Conservation (phyloP, 2,797 vertebrate genomes). For the Coreius guichenoti region DNA sequence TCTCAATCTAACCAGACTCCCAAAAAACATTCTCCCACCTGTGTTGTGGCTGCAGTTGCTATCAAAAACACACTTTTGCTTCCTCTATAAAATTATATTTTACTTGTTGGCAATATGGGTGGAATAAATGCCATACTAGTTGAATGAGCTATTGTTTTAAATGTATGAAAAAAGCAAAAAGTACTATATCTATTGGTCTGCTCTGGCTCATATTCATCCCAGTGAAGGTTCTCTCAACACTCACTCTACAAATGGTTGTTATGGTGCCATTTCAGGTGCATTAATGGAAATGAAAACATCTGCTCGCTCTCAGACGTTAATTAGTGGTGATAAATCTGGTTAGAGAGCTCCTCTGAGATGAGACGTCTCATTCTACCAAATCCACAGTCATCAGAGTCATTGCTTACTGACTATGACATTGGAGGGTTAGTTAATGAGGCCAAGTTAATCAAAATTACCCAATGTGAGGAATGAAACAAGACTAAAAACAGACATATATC, state of each 20-base stretch:
- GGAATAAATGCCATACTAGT: neutral
- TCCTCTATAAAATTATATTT: neutral
- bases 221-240: conserved; percentile 1
- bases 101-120: neutral
- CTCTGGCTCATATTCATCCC: neutral
- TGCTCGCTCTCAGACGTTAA: conserved; percentile 50
- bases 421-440: neutral
- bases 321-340: conserved; percentile 50
- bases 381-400: conserved; percentile 18
- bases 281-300: conserved; percentile 57
- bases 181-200: neutral
- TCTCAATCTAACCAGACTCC: conserved; percentile 19
- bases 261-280: conserved; percentile 36
- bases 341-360: conserved; percentile 28
- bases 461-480: neutral
- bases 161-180: neutral
- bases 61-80: conserved; percentile 8
- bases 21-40: conserved; percentile 20
- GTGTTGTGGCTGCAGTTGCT: conserved; percentile 16
- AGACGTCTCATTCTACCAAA: conserved; percentile 21
- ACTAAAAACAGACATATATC: neutral
- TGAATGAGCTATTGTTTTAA: conserved; percentile 20
- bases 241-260: conserved; percentile 31
- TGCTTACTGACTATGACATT: neutral
- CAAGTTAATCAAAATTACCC: neutral